Base-by-base conservation (phyloP, 1,140 invertebrate species). In the Stegodyphus dumicola region DNA sequence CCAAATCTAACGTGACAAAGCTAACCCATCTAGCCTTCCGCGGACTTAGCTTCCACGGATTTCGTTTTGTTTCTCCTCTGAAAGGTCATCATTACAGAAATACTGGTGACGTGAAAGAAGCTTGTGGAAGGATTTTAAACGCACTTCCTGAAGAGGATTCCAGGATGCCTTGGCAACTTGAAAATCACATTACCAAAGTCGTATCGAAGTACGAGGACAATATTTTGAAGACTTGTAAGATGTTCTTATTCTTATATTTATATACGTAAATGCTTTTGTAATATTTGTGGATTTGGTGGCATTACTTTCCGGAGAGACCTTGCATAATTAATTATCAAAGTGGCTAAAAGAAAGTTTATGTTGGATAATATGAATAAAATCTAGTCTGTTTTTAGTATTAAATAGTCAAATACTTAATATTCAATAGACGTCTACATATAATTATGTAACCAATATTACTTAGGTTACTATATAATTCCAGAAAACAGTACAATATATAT, bases 21-120 rank as follows among this genome's bases (percentile, higher is more conserved):
- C 73, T 77, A 7, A 2, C 74, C 13, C 81, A 77, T 15, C 71
- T 49, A 54, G 33, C 81, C 15, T 85, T 77, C 9, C 1, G 56
- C 56, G 1, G 15, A 60, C 15, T 60, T 60, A 2, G 56, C 56
- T 15, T 15, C 15, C 56, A 5, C 15, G 5, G 56, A 60, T 15
- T 60, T 60, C 5, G 9, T 60, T 9, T 9, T 5, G 1, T 5
- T 60, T 60, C 56, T 60, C 9, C 9, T 60, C 56, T 15, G 15
- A 60, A 60, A 15, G 56, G 56, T 10, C 56, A 2, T 60, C 56
- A 56, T 56, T 56, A 60, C 9, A 60, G 56, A 60, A 60, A 60
- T 15, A 60, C 9, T 60, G 9, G 56, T 10, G 56, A 60, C 5
- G 5, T 60, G 56, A 60, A 5, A 60, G 1, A 9, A 60, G 56